These are phyloP conservation scores for Oryzias dopingdopingensis DNA, from an alignment of 2,797 vertebrate species.

Conservation along the genomic window DNA sequence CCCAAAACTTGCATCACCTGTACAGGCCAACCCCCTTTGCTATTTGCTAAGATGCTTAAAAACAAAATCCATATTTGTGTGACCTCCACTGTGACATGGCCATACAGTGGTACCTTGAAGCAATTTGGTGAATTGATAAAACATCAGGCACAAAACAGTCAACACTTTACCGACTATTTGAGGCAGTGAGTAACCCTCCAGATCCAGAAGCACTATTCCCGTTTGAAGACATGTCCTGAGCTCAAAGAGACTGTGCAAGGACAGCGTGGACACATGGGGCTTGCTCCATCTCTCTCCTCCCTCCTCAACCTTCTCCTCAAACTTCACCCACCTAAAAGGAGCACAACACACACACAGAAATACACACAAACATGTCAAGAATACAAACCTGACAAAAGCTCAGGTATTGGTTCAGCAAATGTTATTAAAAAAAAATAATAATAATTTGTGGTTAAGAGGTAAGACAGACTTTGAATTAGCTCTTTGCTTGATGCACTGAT, in stretches of 20 bases:
- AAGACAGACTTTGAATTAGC: no score
- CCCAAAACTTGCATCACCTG: no score
- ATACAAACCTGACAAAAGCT: background rate
- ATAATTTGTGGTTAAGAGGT: no score
- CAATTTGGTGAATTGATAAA: no score
- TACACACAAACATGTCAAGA: slow-evolving; percentile 1
- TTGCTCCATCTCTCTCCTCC: slow-evolving; percentile 69
- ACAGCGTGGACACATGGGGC: slow-evolving; percentile 93
- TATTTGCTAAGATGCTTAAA: no score
- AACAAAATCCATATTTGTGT: no score
- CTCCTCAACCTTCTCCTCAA: slow-evolving; percentile 97
- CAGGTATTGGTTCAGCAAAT: no score
- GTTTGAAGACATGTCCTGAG: slow-evolving; percentile 93
- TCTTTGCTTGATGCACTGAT: no score
- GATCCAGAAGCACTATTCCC: slow-evolving; percentile 88
- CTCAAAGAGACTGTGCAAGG: slow-evolving; percentile 95
- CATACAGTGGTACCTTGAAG: no score
- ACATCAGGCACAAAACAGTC: background rate
- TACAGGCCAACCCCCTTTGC: no score
- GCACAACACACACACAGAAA: slow-evolving; percentile 2
- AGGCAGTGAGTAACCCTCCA: slow-evolving; percentile 89
- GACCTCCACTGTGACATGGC: no score
- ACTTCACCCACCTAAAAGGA: slow-evolving; percentile 91
- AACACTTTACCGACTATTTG: slow-evolving; percentile 90
- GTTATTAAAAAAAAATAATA: no score